Evolutionary conservation across 2,113 vertebrate species (phyloP).

Genomic region (Piprites chloris): DNA sequence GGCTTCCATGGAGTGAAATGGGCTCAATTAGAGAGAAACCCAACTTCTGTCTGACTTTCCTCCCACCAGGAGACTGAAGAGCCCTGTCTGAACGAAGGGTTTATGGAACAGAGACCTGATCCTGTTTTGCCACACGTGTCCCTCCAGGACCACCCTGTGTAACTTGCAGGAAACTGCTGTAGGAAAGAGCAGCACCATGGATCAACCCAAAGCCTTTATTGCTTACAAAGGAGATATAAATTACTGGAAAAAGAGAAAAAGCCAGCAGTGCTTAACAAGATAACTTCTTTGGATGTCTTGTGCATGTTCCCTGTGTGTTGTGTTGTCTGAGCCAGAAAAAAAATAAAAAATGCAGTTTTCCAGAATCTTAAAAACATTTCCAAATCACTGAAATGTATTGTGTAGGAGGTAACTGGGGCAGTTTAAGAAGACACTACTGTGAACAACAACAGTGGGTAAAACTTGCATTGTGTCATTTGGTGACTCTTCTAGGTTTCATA

Average conservation of each 20-base stretch:
- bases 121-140: neutral
- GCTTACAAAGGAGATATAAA: neutral
- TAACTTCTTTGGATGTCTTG: accelerated
- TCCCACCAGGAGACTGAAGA: neutral
- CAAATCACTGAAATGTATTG: neutral
- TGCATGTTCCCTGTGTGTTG: accelerated
- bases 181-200: neutral
- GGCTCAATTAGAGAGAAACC: neutral
- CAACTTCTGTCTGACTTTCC: neutral
- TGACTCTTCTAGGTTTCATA: neutral
- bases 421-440: neutral
- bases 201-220: neutral
- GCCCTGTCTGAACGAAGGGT: accelerated
- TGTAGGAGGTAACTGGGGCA: neutral
- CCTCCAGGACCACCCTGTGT: neutral
- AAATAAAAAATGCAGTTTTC: neutral
- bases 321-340: neutral
- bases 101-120: neutral
- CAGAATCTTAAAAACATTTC: neutral
- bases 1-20: neutral
- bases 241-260: neutral
- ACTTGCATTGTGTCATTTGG: neutral
- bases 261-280: neutral
- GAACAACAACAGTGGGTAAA: neutral
- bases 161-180: neutral